A percentile compares a stretch with the other conserved stretches of the same genome.
phyloP scores from a whole-genome alignment of 2,888 invertebrate genomes.

The Eurytoma californica region DNA sequence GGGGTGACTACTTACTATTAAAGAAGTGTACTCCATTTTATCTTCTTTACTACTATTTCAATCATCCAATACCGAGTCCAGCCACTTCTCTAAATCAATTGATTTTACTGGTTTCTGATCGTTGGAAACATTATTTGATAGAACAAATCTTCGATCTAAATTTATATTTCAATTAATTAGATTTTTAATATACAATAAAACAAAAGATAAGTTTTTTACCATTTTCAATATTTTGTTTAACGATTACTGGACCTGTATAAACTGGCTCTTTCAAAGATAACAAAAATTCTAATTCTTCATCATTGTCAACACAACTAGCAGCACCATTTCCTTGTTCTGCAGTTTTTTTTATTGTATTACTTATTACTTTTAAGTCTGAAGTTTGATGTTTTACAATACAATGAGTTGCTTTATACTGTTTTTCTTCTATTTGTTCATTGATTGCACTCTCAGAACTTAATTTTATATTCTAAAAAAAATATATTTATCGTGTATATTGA shows the following conservation, averaged over 20 bases:
- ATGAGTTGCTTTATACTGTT: too few species aligned
- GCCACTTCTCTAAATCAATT: constrained; percentile 70
- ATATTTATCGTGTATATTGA: not conserved
- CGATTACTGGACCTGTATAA: constrained; percentile 42
- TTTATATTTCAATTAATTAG: not conserved
- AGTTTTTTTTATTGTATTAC: constrained; percentile 6
- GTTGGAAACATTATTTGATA: not conserved
- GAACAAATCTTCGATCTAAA: constrained; percentile 40
- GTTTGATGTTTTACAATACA: not conserved
- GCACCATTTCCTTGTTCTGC: not conserved
- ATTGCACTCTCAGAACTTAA: constrained; percentile 7
- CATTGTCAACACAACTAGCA: constrained; percentile 24
- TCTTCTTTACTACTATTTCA: constrained; percentile 48
- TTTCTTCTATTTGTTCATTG: too few species aligned
- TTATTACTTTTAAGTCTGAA: constrained; percentile 10
- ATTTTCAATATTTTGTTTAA: constrained; percentile 45
- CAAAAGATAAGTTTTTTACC: constrained; percentile 12
- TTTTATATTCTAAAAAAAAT: constrained; percentile 42
- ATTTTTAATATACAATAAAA: not conserved
- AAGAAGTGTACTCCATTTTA: constrained; percentile 40
- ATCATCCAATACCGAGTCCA: constrained; percentile 69
- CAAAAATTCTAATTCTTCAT: constrained; percentile 68
- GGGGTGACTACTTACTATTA: constrained; percentile 42
- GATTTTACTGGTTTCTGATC: constrained; percentile 61
- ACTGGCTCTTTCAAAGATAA: constrained; percentile 66